Base-by-base conservation (phyloP, 2,797 vertebrate genomes). In the Cossypha niveicapilla region DNA sequence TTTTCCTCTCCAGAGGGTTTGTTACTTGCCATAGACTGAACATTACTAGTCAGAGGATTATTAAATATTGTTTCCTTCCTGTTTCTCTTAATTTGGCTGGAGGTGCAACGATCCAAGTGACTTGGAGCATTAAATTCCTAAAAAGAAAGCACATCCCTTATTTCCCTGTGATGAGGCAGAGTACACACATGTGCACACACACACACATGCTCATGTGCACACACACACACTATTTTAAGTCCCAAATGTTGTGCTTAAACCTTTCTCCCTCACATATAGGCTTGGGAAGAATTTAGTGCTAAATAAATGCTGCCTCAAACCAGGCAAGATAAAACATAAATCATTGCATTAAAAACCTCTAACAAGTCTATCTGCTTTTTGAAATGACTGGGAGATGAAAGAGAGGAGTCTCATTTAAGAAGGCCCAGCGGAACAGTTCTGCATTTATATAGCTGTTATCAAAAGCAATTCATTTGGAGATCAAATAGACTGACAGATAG, bases 381-480 rank as follows among this genome's bases (percentile, higher is more conserved):
- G 97, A 98, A 98, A 98, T 98, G 97, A 98, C 97, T 98, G 96
- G 95, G 97, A 98, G 98, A 98, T 98, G 98, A 98, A 98, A 98
- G 98, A 95, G 97, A 97, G 92, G 96, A 97, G 97, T 97, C 98
- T 98, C 98, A 98, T 98, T 98, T 98, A 97, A 97, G 97, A 97
- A 98, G 98, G 97, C 98, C 98, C 98, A 98, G 97, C 94, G 97
- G 98, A 98, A 98, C 97, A 94, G 97, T 97, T 98, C 97, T 98
- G 98, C 98, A 98, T 98, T 98, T 98, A 98, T 98, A 98, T 98
- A 98, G 98, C 98, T 98, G 98, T 98, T 98, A 98, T 98, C 98
- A 98, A 98, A 98, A 98, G 98, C 98, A 98, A 98, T 98, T 98
- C 98, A 98, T 98, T 98, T 98, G 98, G 97, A 98, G 98, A 98